These are phyloP conservation scores for Heteractis magnifica DNA, from an alignment of 92 coral and sea anemone species.

Conservation along the genomic window DNA sequence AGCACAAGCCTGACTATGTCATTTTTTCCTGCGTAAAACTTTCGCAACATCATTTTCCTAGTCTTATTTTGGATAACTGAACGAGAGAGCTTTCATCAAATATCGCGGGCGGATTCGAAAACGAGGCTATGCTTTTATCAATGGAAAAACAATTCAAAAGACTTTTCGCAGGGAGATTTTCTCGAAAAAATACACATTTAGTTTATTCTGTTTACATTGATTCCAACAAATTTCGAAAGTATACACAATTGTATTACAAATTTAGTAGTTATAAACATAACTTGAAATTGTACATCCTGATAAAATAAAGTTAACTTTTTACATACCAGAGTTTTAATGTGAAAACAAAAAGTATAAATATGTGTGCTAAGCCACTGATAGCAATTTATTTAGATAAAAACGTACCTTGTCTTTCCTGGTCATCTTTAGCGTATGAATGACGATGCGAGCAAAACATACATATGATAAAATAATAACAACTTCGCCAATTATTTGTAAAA, in stretches of 20 bases:
- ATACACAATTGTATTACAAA: neutral
- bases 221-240: neutral
- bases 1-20: too few species aligned
- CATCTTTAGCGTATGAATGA: neutral
- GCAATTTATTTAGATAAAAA: neutral
- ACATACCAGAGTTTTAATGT: neutral
- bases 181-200: too few species aligned
- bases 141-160: too few species aligned
- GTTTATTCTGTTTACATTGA: neutral
- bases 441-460: neutral
- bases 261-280: neutral
- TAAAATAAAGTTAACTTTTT: neutral
- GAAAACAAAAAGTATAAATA: conserved; percentile 2
- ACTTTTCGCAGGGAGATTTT: too few species aligned
- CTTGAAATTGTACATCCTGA: conserved; percentile 1
- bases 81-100: too few species aligned
- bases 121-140: too few species aligned
- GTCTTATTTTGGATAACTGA: too few species aligned
- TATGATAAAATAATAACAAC: neutral
- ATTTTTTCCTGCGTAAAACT: too few species aligned
- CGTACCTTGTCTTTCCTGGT: neutral
- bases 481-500: neutral
- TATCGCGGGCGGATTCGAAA: too few species aligned
- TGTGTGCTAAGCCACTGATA: neutral
- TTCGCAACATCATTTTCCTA: too few species aligned